Conservation (phyloP, 2,888 invertebrate species). For the Allacma fusca region DNA sequence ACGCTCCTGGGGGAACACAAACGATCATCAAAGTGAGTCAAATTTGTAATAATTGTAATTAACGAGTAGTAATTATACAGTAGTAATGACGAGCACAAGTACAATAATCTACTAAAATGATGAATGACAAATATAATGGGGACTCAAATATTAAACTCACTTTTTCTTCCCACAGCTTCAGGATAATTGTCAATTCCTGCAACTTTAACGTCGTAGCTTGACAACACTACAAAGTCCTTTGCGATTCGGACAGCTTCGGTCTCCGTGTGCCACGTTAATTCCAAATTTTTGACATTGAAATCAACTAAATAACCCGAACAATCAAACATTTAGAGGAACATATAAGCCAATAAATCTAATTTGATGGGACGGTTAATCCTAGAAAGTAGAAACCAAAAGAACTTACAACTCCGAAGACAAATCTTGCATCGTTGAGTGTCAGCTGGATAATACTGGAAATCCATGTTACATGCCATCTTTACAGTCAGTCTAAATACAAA, state of each 20-base stretch:
- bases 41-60: no score
- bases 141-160: no score
- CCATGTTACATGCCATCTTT: slow-evolving; percentile 46
- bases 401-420: slow-evolving; percentile 44
- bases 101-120: no score
- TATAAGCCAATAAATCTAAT: no score
- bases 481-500: slow-evolving; percentile 46
- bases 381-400: no score
- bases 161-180: not conserved
- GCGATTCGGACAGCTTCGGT: not conserved
- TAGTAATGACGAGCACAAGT: no score
- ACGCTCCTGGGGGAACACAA: not conserved
- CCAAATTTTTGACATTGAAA: not conserved
- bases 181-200: not conserved
- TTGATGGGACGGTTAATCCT: no score
- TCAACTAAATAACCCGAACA: no score
- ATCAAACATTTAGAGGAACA: no score
- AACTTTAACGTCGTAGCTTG: slow-evolving; percentile 12
- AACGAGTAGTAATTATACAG: no score
- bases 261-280: slow-evolving; percentile 16
- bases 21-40: no score
- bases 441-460: slow-evolving; percentile 47
- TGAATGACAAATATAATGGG: no score
- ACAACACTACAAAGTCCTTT: not conserved
- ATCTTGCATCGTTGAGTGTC: slow-evolving; percentile 46